These are phyloP conservation scores for Caenorhabditis briggsae DNA, from an alignment of 1,140 invertebrate genomes.

Conservation along the genomic window DNA sequence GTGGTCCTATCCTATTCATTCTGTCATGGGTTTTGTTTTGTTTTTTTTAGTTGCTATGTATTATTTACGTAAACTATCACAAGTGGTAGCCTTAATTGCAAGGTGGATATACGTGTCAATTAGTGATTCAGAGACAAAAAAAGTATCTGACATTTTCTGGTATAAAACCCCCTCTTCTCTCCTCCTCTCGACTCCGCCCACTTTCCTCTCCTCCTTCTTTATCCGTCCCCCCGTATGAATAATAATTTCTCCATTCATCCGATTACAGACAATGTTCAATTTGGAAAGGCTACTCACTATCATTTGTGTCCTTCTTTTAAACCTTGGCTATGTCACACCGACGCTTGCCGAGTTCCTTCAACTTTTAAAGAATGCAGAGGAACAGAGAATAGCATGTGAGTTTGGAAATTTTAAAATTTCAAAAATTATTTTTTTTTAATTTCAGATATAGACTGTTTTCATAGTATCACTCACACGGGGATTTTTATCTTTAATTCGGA, in stretches of 20 bases:
- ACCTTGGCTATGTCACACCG: constrained; percentile 15
- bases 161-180: constrained; percentile 11
- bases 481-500: not conserved
- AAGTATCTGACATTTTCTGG: constrained; percentile 36
- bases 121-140: constrained; percentile 26
- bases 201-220: not conserved
- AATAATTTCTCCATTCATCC: not conserved
- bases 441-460: not conserved
- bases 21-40: not conserved
- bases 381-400: not conserved
- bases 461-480: not conserved
- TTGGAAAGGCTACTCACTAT: constrained; percentile 24
- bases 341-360: not conserved
- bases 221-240: not conserved
- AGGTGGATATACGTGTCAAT: not conserved
- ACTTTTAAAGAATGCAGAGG: not conserved
- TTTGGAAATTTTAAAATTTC: not conserved
- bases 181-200: not conserved
- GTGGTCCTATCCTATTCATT: no score
- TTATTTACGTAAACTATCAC: constrained; percentile 20
- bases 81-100: not conserved
- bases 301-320: not conserved
- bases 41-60: not conserved
- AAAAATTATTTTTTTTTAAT: not conserved
- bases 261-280: constrained; percentile 40